Evolutionary conservation across 2,113 vertebrate genomes (phyloP), one percentile per base, ranked within the genome.

Genomic region (Cyprinodon tularosa): DNA sequence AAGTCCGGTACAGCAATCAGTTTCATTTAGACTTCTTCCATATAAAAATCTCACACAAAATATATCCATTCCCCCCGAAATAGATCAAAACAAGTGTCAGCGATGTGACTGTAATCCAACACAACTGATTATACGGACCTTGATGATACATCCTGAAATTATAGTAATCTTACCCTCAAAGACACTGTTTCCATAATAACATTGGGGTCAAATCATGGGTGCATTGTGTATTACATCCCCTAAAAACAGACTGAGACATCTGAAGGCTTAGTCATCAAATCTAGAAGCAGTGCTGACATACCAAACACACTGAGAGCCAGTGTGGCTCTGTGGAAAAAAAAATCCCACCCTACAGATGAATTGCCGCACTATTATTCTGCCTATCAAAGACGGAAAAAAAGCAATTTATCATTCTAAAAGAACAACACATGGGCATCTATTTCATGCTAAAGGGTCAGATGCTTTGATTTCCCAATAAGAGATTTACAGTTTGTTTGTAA

Each of bases 361-460:
- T 92, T 37, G 96, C 96, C 9, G 97, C 39, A 20, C 93, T 95
- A 88, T 96, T 95, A 85, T 96, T 95, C 80, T 95, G 95, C 96
- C 98, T 89, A 64, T 86, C 75, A 82, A 75, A 70, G 50, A 84
- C 48, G 17, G 17, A 68, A 62, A 37, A 68, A 68, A 73, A 38
- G 45, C 40, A 45, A 29, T 38, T 50, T 48, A 50, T 47, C 39
- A 29, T 63, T 59, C 50, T 5, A 63, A 39, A 63, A 60, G 12
- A 40, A n/a, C 20, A 29, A 37, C 15, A 3, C 37, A 44, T 48
- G 14, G 40, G 12, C 20, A 66, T 60, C 37, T 22, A 22, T 29
- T 61, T 71, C 17, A 39, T 17, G 62, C 53, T 65, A 45, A 37
- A 37, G 7, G 9, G 53, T 53, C 36, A 45, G 44, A 40, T 12